Conservation (phyloP, 2,797 vertebrate genomes). For the Hipposideros larvatus region DNA sequence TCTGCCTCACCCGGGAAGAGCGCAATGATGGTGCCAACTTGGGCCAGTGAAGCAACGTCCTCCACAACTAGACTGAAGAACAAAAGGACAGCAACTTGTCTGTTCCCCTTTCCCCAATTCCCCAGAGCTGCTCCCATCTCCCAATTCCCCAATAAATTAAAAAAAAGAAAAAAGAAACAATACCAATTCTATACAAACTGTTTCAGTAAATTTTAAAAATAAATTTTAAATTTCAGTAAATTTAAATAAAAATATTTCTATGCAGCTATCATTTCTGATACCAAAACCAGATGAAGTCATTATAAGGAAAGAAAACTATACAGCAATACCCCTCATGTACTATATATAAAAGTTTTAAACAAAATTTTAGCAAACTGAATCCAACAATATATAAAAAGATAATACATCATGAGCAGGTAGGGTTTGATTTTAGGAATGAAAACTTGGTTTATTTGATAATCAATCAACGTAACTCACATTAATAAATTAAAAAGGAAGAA, state of each 20-base stretch:
- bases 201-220: neutral
- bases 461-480: neutral
- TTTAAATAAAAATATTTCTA: neutral
- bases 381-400: neutral
- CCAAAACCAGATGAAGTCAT: neutral
- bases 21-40: too few species aligned
- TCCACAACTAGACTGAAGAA: too few species aligned
- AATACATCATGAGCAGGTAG: neutral
- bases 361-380: neutral
- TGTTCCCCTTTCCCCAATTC: too few species aligned
- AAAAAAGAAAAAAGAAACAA: neutral
- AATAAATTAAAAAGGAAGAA: neutral
- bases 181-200: neutral
- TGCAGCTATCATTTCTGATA: neutral
- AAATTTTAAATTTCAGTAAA: neutral
- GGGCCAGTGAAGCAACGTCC: too few species aligned
- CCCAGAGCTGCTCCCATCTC: too few species aligned
- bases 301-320: neutral
- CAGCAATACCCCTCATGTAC: neutral
- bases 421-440: neutral
- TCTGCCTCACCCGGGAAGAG: too few species aligned
- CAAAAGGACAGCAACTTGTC: too few species aligned
- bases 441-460: neutral
- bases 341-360: neutral
- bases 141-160: too few species aligned